Base-by-base conservation (phyloP, 30 jellyfish, hydroid and myxozoan genomes). In the Phacellophora camtschatica region DNA sequence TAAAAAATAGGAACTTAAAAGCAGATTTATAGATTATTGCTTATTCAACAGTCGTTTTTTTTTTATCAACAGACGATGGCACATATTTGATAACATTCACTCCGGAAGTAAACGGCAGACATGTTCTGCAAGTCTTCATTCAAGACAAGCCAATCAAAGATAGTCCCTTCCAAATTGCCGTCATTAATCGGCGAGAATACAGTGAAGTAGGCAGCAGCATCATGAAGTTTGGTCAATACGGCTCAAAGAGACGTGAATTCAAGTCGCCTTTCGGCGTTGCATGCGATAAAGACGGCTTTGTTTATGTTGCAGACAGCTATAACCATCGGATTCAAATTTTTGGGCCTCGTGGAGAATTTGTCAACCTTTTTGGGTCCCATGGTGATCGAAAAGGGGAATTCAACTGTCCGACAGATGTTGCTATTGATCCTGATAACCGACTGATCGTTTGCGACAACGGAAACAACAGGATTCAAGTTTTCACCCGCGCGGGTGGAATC, bases 211-310 rank as follows among this genome's bases (percentile, higher is more conserved):
- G 98, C 69, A 69, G 93, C 54, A 84, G 96, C 53, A 74, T 92
- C 66, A 77, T 92, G 89, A 92, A 86, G 90, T 94, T 94, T 62
- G 99, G 99, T 22, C 97, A 86, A 74, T 94, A 94, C 50, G 99
- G 99, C 24, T 86, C 99, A 13, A 94, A 88, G 49, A 67, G 95
- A 25, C 81, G 95, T 23, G 99, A 94, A 62, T 94, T 94, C 84
- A 94, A 94, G 84, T 94, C 99, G 11, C 99, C 99, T 16, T 86
- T 94, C 80, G 99, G 99, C 18, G 96, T 94, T 35, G 99, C 96
- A 11, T 87, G 99, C 74, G 99, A 94, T 82, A 65, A 65, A 41
- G 99, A 94, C 37, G 99, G 99, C 32, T 94, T 86, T 49, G 81
- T 94, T 28, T 94, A 86, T 53, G 97, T 94, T 19, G 96, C 99